Evolutionary conservation across 2,113 vertebrate genomes (phyloP), one percentile per base, ranked within the genome.

Genomic region (Mellivora capensis): DNA sequence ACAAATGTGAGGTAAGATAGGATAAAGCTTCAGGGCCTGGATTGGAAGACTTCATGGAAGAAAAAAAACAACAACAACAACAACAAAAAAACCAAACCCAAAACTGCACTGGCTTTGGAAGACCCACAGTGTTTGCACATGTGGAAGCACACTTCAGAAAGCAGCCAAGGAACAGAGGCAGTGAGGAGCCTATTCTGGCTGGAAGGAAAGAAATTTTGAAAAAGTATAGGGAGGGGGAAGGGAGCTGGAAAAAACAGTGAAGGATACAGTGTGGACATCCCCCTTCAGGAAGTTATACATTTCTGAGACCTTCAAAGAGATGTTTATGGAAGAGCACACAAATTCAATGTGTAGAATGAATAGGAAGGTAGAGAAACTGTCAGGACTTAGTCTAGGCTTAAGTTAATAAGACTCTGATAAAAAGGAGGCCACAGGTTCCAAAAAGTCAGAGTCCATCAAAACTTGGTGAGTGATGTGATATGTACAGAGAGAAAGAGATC

Each of bases 281-380:
- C 21, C 71, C 83, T 47, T 54, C 52, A n/a, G 14, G 39, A 89
- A 92, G 67, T n/a, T 34, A 6, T 2, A 71, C 29, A 39, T 57
- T 83, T 47, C 86, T 83, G 37, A 87, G 81, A 87, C 92, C n/a
- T 82, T 57, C 77, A 54, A 62, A 71, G 39, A 64, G 42, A 64
- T 25, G 37, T 71, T 69, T 67, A 87, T 59, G 31, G 37, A 79
- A 64, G 29, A 64, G 23, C 72, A 81, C 47, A 90, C 17, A 74
- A 80, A 67, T 37, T 72, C 85, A 69, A 34, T 4, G 14, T 11
- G 42, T 69, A 82, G 47, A 67, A 69, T 0, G 18, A 54, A 59
- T 52, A 6, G 92, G 84, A 61, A 76, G 23, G 67, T 1, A 77
- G 34, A 52, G 34, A 54, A 62, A 57, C 49, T 67, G 25, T 27